A percentile compares a stretch with the other conserved stretches of the same genome.
Evolutionary conservation across 2,113 vertebrate genomes (phyloP).

Genomic region (Meleagris gallopavo): DNA sequence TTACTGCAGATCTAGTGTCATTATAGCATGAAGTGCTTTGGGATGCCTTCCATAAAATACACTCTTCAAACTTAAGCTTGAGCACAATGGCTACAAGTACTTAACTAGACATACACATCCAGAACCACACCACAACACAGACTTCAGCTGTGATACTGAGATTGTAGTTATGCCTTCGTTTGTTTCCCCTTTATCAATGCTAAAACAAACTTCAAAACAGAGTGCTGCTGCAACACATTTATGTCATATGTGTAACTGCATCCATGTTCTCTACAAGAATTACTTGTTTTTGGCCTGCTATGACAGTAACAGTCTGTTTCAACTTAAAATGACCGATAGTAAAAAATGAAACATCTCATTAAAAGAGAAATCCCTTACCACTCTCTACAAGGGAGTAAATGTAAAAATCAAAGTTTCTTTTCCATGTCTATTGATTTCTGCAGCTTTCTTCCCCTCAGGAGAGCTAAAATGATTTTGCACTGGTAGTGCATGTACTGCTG

Average conservation of each 20-base stretch:
- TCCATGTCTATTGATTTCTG: background rate
- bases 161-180: background rate
- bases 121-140: background rate
- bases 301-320: background rate
- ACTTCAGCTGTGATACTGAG: background rate
- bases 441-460: background rate
- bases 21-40: background rate
- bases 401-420: background rate
- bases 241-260: background rate
- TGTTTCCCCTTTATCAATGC: background rate
- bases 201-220: background rate
- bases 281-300: background rate
- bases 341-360: background rate
- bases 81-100: too few relatives aligned
- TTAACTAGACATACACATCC: background rate
- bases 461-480: background rate
- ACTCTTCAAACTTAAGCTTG: background rate
- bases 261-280: background rate
- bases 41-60: background rate
- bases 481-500: background rate
- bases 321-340: background rate
- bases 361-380: background rate
- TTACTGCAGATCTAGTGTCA: background rate
- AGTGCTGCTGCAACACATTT: background rate
- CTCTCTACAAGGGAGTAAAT: background rate